Conservation (phyloP, 2,113 vertebrate species). For the Heterotilapia buettikoferi region DNA sequence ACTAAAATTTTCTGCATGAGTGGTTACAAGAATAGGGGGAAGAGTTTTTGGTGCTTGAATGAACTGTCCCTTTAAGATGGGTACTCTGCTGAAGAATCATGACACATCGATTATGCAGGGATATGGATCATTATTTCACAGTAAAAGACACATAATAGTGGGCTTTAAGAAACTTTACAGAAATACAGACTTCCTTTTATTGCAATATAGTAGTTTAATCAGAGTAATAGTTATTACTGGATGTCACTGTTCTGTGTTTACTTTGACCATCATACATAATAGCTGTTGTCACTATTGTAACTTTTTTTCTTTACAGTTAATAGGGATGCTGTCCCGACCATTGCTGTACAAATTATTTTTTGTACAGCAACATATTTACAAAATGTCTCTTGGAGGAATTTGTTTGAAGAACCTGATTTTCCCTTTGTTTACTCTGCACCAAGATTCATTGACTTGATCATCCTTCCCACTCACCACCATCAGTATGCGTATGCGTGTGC, state of each 20-base stretch:
- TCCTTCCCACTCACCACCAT: slow-evolving; percentile 29
- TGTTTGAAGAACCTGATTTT: neutral
- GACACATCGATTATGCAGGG: slow-evolving; percentile 1
- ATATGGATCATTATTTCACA: slow-evolving; percentile 3
- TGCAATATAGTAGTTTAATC: neutral
- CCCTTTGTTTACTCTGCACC: slow-evolving; percentile 6
- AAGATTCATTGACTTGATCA: slow-evolving; percentile 16
- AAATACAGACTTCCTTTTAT: neutral
- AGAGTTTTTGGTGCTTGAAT: neutral
- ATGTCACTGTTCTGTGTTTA: neutral
- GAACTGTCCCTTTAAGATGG: slow-evolving; percentile 11
- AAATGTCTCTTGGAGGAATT: neutral
- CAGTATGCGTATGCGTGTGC: slow-evolving; percentile 29
- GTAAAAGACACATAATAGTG: neutral
- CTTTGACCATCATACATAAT: neutral
- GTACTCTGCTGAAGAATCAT: neutral
- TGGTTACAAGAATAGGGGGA: neutral
- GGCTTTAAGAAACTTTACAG: neutral
- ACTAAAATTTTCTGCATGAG: neutral
- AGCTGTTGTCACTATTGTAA: neutral
- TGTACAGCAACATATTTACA: neutral
- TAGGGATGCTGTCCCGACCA: neutral
- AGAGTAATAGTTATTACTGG: neutral
- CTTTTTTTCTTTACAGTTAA: neutral
- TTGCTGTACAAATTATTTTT: neutral